A percentile compares a stretch with the other conserved stretches of the same genome.
Conservation (phyloP, 2,888 invertebrate species). For the Hylaea fasciaria region DNA sequence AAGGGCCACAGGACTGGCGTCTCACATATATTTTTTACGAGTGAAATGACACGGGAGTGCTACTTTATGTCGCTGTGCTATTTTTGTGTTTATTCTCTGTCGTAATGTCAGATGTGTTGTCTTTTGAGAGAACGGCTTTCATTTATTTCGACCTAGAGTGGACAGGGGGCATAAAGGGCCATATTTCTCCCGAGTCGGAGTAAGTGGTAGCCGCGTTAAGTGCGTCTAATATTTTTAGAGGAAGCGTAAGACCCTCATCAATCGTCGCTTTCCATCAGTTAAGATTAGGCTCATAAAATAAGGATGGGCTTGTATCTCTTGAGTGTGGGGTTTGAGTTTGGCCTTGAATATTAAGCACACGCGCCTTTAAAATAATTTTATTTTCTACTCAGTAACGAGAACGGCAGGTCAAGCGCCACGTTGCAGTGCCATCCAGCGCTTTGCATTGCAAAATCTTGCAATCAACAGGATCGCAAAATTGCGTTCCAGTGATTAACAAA, state of each 20-base stretch:
- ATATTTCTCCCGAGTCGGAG: constrained; percentile 18
- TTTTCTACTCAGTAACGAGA: background rate
- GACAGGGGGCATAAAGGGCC: constrained; percentile 21
- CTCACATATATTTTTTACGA: constrained; percentile 35
- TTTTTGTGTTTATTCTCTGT: constrained; percentile 41
- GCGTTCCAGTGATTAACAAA: no score
- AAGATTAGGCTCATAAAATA: constrained; percentile 34
- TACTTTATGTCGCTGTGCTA: constrained; percentile 37
- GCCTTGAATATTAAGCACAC: constrained; percentile 16
- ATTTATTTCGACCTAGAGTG: constrained; percentile 34
- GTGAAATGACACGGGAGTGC: constrained; percentile 37
- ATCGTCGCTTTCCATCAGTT: constrained; percentile 33
- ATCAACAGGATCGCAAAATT: no score
- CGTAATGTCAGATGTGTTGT: constrained; percentile 36
- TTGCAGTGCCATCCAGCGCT: no score
- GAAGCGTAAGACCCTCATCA: constrained; percentile 31
- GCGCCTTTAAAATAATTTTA: background rate
- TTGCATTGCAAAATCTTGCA: no score
- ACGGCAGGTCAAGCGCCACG: no score
- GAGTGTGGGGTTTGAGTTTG: constrained; percentile 9
- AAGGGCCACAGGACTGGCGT: constrained; percentile 14
- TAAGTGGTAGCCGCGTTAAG: constrained; percentile 27
- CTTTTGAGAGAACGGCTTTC: constrained; percentile 29
- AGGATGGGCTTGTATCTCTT: constrained; percentile 23
- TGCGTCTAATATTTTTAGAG: constrained; percentile 33